These are phyloP conservation scores for Leistus spinibarbis DNA, from an alignment of 2,888 invertebrate species.

Conservation along the genomic window DNA sequence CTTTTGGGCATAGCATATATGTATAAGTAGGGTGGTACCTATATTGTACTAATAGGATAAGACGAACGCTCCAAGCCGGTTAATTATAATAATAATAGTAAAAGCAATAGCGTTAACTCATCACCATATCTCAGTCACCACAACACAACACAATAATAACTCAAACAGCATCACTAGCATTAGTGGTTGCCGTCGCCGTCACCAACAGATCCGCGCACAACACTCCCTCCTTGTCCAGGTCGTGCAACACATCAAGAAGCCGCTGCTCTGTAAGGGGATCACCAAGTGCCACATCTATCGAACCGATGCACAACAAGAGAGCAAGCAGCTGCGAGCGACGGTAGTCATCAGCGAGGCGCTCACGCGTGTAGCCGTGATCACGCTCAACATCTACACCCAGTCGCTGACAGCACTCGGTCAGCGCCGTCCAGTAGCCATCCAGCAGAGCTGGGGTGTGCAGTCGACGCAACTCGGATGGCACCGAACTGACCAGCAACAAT, in stretches of 20 bases:
- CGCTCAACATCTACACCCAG: conserved; percentile 68
- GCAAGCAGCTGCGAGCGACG: conserved; percentile 73
- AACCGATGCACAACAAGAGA: conserved; percentile 78
- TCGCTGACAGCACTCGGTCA: conserved; percentile 65
- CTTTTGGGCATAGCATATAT: not conserved
- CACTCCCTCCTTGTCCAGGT: conserved; percentile 73
- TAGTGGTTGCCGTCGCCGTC: conserved; percentile 2
- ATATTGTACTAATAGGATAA: not conserved
- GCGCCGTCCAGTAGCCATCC: conserved; percentile 71
- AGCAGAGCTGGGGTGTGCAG: conserved; percentile 67
- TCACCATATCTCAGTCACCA: no score
- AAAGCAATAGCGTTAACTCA: not conserved
- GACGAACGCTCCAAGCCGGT: not conserved
- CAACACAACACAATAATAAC: not conserved
- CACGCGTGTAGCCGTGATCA: conserved; percentile 62
- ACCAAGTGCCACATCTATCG: conserved; percentile 79
- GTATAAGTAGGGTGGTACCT: not conserved
- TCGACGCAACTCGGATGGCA: conserved; percentile 73
- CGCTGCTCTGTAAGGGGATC: conserved; percentile 77
- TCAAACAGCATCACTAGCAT: conserved; percentile 26
- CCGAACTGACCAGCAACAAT: conserved; percentile 72
- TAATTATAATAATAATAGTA: not conserved
- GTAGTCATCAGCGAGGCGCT: conserved; percentile 63
- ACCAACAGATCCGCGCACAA: conserved; percentile 54
- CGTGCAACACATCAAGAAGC: conserved; percentile 74